A percentile compares a stretch with the other conserved stretches of the same genome.
Conservation (phyloP, 2,797 vertebrate species). For the Zenarchopterus dispar region DNA sequence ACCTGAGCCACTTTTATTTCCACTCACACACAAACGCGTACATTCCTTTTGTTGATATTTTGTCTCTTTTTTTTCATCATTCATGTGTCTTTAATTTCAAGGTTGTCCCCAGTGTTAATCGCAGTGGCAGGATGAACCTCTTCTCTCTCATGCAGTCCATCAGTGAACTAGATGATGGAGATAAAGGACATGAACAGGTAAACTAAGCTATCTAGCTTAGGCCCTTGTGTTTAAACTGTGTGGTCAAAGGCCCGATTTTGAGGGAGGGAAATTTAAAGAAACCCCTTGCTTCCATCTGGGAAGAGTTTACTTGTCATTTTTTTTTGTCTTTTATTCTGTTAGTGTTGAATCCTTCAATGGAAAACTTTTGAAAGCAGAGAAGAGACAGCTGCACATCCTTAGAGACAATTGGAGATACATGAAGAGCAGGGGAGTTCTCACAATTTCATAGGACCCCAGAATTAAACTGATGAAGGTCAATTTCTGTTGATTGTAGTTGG, state of each 20-base stretch:
- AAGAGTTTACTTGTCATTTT: not conserved
- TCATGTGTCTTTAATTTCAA: slow-evolving; percentile 21
- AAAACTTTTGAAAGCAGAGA: no score
- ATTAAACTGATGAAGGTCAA: no score
- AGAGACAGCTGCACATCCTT: no score
- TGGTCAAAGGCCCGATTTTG: not conserved
- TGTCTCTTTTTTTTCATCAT: not conserved
- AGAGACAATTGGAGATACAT: no score
- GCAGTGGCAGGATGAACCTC: slow-evolving; percentile 90
- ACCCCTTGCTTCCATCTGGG: not conserved
- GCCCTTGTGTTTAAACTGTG: not conserved
- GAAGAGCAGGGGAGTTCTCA: no score
- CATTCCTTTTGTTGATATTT: not conserved
- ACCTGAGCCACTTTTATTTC: not conserved
- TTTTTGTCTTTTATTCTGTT: no score
- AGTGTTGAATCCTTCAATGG: no score
- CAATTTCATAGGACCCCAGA: no score
- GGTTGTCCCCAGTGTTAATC: slow-evolving; percentile 70
- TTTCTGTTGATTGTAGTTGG: no score
- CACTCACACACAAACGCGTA: not conserved
- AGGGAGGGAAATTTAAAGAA: not conserved
- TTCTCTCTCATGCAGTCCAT: slow-evolving; percentile 94
- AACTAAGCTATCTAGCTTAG: slow-evolving; percentile 13
- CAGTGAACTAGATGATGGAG: slow-evolving; percentile 84
- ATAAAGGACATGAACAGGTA: slow-evolving; percentile 72